Conservation (phyloP, 2,888 invertebrate species). For the Ochropleura leucogaster region DNA sequence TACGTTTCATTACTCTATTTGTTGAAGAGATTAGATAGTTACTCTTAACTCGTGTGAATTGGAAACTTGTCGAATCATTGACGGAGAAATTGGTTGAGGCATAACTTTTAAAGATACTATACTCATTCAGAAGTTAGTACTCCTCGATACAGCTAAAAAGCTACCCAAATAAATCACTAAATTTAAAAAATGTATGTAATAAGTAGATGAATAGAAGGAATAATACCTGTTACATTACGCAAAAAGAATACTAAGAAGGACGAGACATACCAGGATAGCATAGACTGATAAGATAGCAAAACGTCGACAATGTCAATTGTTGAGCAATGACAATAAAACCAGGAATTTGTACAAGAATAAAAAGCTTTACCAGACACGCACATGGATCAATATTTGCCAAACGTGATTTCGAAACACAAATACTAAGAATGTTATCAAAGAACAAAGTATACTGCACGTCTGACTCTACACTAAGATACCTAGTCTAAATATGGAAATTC, state of each 20-base stretch:
- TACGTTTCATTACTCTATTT: slow-evolving; percentile 25
- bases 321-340: slow-evolving; percentile 33
- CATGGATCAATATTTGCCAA: slow-evolving; percentile 43
- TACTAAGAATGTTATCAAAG: not conserved
- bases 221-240: not conserved
- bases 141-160: no score
- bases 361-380: slow-evolving; percentile 14
- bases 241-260: not conserved
- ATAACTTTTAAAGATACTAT: not conserved
- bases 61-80: slow-evolving; percentile 3
- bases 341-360: slow-evolving; percentile 12
- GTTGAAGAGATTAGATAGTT: slow-evolving; percentile 11
- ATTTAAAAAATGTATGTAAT: not conserved
- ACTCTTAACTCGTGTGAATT: slow-evolving; percentile 3
- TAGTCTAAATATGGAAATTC: not conserved
- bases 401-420: slow-evolving; percentile 41
- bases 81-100: not conserved
- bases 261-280: slow-evolving; percentile 14
- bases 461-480: not conserved
- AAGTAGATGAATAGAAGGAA: not conserved
- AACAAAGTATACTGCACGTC: not conserved
- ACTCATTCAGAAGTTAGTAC: not conserved
- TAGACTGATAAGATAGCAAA: slow-evolving; percentile 26
- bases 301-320: slow-evolving; percentile 19
- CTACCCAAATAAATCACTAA: not conserved